These are phyloP conservation scores for Drosophila fungiperda DNA, from an alignment of 2,888 invertebrate genomes.

Conservation along the genomic window DNA sequence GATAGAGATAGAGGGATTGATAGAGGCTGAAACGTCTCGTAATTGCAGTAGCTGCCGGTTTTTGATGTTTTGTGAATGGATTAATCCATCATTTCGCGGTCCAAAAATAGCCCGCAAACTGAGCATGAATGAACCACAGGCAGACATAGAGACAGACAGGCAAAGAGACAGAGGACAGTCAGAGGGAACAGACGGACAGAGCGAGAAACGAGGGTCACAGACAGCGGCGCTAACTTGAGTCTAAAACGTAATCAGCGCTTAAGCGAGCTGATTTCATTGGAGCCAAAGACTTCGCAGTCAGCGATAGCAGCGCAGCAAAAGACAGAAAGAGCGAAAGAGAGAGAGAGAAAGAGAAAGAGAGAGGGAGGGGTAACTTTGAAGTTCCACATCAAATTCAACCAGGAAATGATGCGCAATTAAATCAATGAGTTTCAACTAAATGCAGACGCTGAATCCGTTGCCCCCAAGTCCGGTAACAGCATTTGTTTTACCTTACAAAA, in stretches of 20 bases:
- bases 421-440: constrained; percentile 79
- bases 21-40: constrained; percentile 41
- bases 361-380: constrained; percentile 31
- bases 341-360: neutral
- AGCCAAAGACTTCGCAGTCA: constrained; percentile 34
- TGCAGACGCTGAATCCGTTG: constrained; percentile 48
- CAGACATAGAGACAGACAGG: neutral
- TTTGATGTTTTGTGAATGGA: constrained; percentile 68
- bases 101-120: constrained; percentile 23
- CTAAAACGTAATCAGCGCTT: constrained; percentile 73
- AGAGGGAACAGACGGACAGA: neutral
- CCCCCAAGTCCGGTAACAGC: constrained; percentile 14
- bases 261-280: constrained; percentile 71
- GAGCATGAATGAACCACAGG: constrained; percentile 53
- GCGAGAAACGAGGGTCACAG: constrained; percentile 25
- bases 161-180: neutral
- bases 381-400: constrained; percentile 79
- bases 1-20: constrained; percentile 11
- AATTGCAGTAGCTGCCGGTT: constrained; percentile 69
- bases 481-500: constrained; percentile 43
- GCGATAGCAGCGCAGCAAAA: constrained; percentile 5
- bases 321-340: constrained; percentile 5
- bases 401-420: constrained; percentile 85
- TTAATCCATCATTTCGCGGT: constrained; percentile 77
- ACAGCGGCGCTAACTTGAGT: constrained; percentile 70